Base-by-base conservation (phyloP, 37 sponge, comb jelly and placozoan species). In the Chondrilla cf. caribensis region DNA sequence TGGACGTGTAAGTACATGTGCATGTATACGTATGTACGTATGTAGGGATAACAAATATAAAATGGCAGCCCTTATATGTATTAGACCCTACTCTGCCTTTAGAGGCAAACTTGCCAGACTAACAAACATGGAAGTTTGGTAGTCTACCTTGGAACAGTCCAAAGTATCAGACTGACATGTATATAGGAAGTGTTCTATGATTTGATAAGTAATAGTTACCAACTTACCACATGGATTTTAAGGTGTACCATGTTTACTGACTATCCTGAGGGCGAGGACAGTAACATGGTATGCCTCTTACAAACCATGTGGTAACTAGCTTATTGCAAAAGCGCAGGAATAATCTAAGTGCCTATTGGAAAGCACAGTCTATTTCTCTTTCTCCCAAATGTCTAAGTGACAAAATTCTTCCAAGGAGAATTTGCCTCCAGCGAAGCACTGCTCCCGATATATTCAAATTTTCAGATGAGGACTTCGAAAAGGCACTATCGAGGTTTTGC, bases 121-220 rank as follows among this genome's bases (percentile, higher is more conserved):
- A n/a, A n/a, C n/a, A n/a, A n/a, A n/a, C n/a, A n/a, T n/a, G n/a
- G n/a, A n/a, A n/a, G n/a, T n/a, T n/a, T n/a, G n/a, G n/a, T n/a
- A n/a, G n/a, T n/a, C n/a, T n/a, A n/a, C n/a, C n/a, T n/a, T n/a
- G n/a, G n/a, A n/a, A n/a, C n/a, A n/a, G n/a, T n/a, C n/a, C n/a
- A n/a, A n/a, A n/a, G n/a, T n/a, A n/a, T n/a, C n/a, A n/a, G n/a
- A n/a, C n/a, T n/a, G n/a, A n/a, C n/a, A n/a, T n/a, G n/a, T n/a
- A n/a, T n/a, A n/a, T n/a, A n/a, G n/a, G n/a, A n/a, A n/a, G n/a
- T n/a, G n/a, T n/a, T n/a, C n/a, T n/a, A n/a, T n/a, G n/a, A n/a
- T n/a, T n/a, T n/a, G 17, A 26, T 67, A 67, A 31, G 64, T 60
- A 60, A 60, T 60, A 60, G 64, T 60, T 60, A 60, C 51, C 51